Evolutionary conservation across 2,888 invertebrate species (phyloP).

Genomic region (Macrophya annulata): DNA sequence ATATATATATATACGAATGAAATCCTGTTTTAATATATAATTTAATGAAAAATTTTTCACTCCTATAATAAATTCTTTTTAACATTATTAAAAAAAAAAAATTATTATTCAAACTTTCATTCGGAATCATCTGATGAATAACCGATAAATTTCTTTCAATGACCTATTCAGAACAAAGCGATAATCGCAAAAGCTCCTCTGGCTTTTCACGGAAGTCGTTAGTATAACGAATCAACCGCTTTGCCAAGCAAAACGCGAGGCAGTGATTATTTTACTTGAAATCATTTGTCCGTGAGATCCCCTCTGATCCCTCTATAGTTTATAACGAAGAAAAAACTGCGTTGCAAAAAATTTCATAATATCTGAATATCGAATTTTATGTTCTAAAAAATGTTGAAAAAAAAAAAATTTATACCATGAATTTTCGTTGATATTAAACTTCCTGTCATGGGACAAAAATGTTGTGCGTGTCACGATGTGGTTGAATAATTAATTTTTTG

Average conservation of each 20-base stretch:
- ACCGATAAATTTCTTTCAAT: constrained; percentile 18
- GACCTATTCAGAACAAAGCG: background rate
- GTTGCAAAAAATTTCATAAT: background rate
- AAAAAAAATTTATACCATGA: background rate
- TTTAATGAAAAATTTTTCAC: background rate
- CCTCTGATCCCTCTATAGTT: background rate
- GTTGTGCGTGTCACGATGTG: background rate
- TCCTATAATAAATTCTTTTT: background rate
- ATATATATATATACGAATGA: background rate
- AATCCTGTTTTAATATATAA: background rate
- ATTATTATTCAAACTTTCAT: background rate
- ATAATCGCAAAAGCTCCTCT: background rate
- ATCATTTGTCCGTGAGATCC: background rate
- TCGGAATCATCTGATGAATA: background rate
- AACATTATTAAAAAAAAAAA: background rate
- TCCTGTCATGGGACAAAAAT: background rate
- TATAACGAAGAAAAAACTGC: background rate
- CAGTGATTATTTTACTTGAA: constrained; percentile 8
- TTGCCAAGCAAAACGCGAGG: background rate
- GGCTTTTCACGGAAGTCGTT: constrained; percentile 12
- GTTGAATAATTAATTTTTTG: background rate
- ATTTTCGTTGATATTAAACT: background rate
- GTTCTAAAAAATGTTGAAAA: background rate
- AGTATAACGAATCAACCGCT: constrained; percentile 22
- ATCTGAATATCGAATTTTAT: background rate